These are phyloP conservation scores for Dolichoris vasculosae DNA, from an alignment of 1,140 invertebrate genomes.

Conservation along the genomic window DNA sequence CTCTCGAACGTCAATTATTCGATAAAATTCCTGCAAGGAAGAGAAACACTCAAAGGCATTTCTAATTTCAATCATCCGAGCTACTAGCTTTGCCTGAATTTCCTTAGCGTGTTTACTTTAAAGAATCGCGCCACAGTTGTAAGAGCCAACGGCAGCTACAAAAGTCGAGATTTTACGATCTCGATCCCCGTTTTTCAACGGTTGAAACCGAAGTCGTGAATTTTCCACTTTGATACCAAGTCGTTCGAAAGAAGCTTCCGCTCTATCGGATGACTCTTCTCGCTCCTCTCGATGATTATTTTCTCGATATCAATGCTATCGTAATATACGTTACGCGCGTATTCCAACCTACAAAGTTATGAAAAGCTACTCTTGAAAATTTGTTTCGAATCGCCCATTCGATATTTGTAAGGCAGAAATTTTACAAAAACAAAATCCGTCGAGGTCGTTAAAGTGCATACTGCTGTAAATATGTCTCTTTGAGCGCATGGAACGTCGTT, in stretches of 20 bases:
- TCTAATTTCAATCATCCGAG: slow-evolving; percentile 33
- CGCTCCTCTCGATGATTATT: too few relatives aligned
- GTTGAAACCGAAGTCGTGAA: not conserved
- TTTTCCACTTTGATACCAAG: slow-evolving; percentile 11
- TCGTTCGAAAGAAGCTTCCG: not conserved
- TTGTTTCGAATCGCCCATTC: too few relatives aligned
- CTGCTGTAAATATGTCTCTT: too few relatives aligned
- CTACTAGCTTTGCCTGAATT: not conserved
- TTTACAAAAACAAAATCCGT: too few relatives aligned
- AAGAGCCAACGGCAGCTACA: not conserved
- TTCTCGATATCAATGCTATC: too few relatives aligned
- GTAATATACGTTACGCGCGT: too few relatives aligned
- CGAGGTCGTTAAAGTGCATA: too few relatives aligned
- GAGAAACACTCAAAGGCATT: slow-evolving; percentile 23
- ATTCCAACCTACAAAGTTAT: too few relatives aligned
- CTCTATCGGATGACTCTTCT: not conserved
- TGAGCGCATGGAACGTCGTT: too few relatives aligned
- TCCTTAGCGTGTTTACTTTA: slow-evolving; percentile 29
- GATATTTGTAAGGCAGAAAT: too few relatives aligned
- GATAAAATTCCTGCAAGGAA: slow-evolving; percentile 6
- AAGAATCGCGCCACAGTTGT: slow-evolving; percentile 4
- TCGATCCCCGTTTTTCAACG: not conserved
- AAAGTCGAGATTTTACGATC: slow-evolving; percentile 33
- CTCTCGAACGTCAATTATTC: slow-evolving; percentile 31
- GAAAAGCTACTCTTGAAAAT: too few relatives aligned